These are phyloP conservation scores for Drosophila melanica DNA, from an alignment of 1,140 invertebrate genomes.

Conservation along the genomic window DNA sequence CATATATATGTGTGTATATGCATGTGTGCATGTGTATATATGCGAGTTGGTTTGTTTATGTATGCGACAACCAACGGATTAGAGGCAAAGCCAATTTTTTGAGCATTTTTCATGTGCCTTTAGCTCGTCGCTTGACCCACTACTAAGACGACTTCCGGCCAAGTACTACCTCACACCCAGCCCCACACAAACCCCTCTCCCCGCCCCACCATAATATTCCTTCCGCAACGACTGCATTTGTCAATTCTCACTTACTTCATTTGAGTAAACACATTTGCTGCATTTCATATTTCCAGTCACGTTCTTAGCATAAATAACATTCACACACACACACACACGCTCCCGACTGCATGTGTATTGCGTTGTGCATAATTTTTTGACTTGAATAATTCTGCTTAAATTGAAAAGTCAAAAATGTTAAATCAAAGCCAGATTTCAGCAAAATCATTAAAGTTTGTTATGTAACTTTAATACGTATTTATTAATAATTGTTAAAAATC, in stretches of 20 bases:
- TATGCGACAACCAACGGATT: constrained; percentile 55
- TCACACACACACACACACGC: not conserved
- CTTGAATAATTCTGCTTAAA: constrained; percentile 39
- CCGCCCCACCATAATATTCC: not conserved
- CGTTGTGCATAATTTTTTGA: constrained; percentile 38
- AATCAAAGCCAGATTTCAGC: not conserved
- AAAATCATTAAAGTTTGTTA: not conserved
- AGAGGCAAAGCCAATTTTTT: constrained; percentile 64
- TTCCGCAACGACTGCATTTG: constrained; percentile 55
- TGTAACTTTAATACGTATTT: not conserved
- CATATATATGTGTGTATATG: not conserved
- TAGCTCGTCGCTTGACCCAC: constrained; percentile 46
- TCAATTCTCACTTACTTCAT: constrained; percentile 80
- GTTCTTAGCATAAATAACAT: constrained; percentile 73
- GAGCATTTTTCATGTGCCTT: constrained; percentile 62
- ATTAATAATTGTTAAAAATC: no score
- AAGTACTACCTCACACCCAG: no score
- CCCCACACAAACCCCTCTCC: not conserved
- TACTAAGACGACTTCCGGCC: constrained; percentile 22
- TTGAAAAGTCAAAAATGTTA: not conserved
- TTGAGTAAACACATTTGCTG: constrained; percentile 81
- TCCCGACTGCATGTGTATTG: constrained; percentile 2
- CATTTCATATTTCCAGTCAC: constrained; percentile 81
- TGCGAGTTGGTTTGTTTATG: constrained; percentile 4
- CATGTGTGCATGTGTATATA: constrained; percentile 26